Conservation (phyloP, 2,888 invertebrate genomes). For the Leptarthrus brevirostris region DNA sequence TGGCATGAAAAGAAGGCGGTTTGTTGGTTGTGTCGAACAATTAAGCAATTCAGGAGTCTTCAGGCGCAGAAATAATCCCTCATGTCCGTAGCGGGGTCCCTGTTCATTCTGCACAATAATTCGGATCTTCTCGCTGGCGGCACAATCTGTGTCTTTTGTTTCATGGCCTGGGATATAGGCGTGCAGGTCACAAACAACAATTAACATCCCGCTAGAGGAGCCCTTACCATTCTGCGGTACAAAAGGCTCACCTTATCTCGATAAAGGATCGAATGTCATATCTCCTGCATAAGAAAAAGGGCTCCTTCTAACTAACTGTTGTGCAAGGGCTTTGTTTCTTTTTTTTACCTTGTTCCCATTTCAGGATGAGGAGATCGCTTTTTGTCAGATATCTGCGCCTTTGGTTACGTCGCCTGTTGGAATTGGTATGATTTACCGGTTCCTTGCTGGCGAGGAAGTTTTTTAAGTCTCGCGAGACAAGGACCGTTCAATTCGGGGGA, state of each 20-base stretch:
- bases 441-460: background rate
- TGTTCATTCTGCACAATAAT: background rate
- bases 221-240: conserved; percentile 25
- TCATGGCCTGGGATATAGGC: conserved; percentile 43
- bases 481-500: conserved; percentile 24
- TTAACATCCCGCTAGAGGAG: conserved; percentile 46
- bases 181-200: conserved; percentile 48
- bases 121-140: conserved; percentile 28
- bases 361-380: conserved; percentile 34
- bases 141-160: conserved; percentile 43
- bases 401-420: conserved; percentile 16
- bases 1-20: conserved; percentile 48
- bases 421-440: background rate
- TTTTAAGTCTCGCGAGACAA: conserved; percentile 8
- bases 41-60: conserved; percentile 44
- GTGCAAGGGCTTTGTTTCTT: background rate
- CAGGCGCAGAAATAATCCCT: background rate
- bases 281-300: conserved; percentile 7
- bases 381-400: conserved; percentile 27
- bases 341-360: conserved; percentile 1
- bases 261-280: conserved; percentile 50
- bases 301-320: conserved; percentile 27
- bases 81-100: background rate
- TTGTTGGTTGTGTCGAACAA: conserved; percentile 44
- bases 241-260: conserved; percentile 51